Conservation (phyloP, 1,140 invertebrate species). For the Pseudomyrmex concolor region DNA sequence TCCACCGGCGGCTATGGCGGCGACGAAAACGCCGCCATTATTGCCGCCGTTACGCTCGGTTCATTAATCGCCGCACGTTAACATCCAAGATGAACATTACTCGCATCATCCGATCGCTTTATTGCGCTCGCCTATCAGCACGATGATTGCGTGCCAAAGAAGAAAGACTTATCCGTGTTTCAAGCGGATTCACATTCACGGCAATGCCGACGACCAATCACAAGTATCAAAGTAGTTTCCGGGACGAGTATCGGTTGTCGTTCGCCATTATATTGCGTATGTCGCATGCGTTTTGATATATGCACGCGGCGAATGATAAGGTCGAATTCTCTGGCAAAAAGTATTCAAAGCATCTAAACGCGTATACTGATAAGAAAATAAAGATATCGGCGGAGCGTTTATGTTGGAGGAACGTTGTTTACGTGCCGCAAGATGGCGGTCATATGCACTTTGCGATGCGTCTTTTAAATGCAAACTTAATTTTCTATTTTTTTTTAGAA, state of each 20-base stretch:
- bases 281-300: constrained; percentile 26
- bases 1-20: background rate
- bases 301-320: constrained; percentile 68
- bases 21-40: constrained; percentile 36
- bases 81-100: constrained; percentile 14
- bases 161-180: constrained; percentile 31
- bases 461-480: background rate
- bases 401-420: background rate
- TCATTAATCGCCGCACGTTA: constrained; percentile 34
- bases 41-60: constrained; percentile 10
- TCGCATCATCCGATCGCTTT: constrained; percentile 30
- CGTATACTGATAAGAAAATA: constrained; percentile 56
- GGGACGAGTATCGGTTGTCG: constrained; percentile 18
- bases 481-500: background rate
- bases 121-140: constrained; percentile 13
- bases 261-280: background rate
- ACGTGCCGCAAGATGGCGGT: constrained; percentile 55
- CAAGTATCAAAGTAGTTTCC: background rate
- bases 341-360: constrained; percentile 11
- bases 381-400: constrained; percentile 58
- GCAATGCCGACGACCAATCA: constrained; percentile 60
- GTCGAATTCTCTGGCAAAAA: constrained; percentile 56
- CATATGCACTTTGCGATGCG: constrained; percentile 33
- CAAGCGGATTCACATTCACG: background rate
- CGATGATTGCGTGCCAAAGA: background rate